Percentiles rank a stretch among this genome's conserved stretches.
Conservation (phyloP, 2,113 vertebrate species). For the Passerina amoena region DNA sequence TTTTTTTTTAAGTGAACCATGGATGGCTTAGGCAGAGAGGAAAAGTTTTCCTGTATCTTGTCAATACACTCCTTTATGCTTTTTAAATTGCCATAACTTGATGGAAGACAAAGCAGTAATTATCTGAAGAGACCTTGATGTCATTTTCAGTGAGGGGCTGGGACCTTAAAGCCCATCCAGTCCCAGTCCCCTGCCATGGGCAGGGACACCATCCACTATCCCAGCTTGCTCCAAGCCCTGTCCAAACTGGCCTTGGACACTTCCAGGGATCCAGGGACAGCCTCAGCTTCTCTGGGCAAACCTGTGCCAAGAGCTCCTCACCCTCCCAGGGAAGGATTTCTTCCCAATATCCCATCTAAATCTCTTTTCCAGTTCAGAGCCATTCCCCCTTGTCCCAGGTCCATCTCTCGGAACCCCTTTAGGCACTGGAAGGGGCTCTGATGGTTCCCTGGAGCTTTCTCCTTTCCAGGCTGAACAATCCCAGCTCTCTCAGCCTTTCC, state of each 20-base stretch:
- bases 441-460: background rate
- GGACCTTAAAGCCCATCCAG: background rate
- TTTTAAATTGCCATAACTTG: background rate
- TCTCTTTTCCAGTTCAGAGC: background rate
- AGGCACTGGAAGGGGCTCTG: background rate
- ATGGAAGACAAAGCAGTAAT: background rate
- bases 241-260: background rate
- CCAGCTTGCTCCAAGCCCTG: rapidly evolving
- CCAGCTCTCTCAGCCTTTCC: background rate
- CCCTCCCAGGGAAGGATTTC: background rate
- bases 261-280: background rate
- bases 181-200: background rate
- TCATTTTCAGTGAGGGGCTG: background rate
- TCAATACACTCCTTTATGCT: background rate
- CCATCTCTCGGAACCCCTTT: background rate
- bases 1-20: background rate
- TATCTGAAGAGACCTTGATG: background rate
- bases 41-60: background rate
- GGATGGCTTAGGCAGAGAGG: background rate
- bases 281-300: background rate
- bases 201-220: background rate
- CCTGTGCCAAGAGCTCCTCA: background rate
- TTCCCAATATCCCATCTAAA: background rate
- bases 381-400: background rate
- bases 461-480: background rate